phyloP scores from a whole-genome alignment of 2,888 invertebrate genomes.

The Euplagia quadripunctaria region DNA sequence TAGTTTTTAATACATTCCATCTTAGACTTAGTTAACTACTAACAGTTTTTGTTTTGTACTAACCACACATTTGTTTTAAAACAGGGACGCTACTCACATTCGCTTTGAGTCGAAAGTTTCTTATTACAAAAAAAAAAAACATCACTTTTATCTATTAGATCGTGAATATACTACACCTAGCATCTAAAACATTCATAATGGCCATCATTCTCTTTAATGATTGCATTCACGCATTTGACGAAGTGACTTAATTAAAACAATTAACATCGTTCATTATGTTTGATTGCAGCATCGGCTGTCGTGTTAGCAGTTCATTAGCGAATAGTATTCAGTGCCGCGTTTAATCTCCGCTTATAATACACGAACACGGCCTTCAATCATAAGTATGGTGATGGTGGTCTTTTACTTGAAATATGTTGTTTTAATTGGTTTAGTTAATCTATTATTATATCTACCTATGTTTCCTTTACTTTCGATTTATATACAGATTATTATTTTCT shows the following conservation, averaged over 20 bases:
- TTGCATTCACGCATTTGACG: background rate
- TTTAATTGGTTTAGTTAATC: too few relatives aligned
- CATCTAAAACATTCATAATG: background rate
- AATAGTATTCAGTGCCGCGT: conserved; percentile 41
- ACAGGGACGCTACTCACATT: too few relatives aligned
- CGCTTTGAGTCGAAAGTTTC: background rate
- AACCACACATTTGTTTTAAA: too few relatives aligned
- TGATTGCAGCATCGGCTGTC: conserved; percentile 33
- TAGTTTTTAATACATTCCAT: too few relatives aligned
- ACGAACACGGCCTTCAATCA: background rate
- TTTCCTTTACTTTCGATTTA: too few relatives aligned
- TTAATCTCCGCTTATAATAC: conserved; percentile 47
- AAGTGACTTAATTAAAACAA: conserved; percentile 42
- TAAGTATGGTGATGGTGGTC: background rate
- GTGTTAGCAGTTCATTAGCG: conserved; percentile 40
- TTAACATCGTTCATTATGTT: conserved; percentile 41
- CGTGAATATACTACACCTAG: background rate
- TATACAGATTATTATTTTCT: too few relatives aligned
- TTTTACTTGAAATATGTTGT: background rate
- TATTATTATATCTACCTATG: too few relatives aligned
- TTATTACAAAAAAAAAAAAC: background rate
- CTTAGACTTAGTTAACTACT: too few relatives aligned
- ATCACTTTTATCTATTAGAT: background rate
- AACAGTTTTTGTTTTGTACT: too few relatives aligned
- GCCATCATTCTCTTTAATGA: background rate